A percentile compares a stretch with the other conserved stretches of the same genome.
These are phyloP conservation scores for Cyclina sinensis DNA, from an alignment of 1,140 invertebrate species.

Conservation along the genomic window DNA sequence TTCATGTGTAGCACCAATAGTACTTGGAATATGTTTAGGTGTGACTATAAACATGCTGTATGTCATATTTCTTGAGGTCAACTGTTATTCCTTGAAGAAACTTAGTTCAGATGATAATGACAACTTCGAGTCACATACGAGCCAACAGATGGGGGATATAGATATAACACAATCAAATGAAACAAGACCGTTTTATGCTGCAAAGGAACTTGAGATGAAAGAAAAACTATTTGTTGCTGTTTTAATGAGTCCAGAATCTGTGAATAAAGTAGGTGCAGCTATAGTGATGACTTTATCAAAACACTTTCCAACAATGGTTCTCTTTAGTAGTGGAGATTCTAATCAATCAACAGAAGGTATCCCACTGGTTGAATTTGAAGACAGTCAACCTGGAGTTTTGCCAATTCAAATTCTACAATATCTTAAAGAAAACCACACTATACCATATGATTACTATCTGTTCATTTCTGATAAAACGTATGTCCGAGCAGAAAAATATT, in stretches of 20 bases:
- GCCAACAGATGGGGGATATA: constrained; percentile 56
- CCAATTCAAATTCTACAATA: constrained; percentile 93
- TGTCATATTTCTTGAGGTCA: constrained; percentile 81
- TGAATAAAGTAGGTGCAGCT: constrained; percentile 91
- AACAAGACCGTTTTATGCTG: constrained; percentile 94
- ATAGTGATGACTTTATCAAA: constrained; percentile 93
- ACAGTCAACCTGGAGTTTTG: constrained; percentile 81
- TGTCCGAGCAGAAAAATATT: constrained; percentile 92
- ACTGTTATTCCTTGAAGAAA: constrained; percentile 70
- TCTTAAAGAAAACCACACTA: constrained; percentile 94
- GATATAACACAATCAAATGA: constrained; percentile 74
- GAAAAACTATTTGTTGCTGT: constrained; percentile 95
- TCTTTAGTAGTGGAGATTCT: constrained; percentile 91
- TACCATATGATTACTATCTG: constrained; percentile 96
- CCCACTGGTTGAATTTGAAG: constrained; percentile 84
- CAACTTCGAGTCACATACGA: constrained; percentile 61
- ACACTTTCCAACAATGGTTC: constrained; percentile 93
- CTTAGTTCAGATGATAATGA: not conserved
- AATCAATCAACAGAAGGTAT: constrained; percentile 72
- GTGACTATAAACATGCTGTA: constrained; percentile 82
- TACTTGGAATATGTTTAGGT: constrained; percentile 81
- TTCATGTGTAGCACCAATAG: constrained; percentile 67
- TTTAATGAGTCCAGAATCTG: constrained; percentile 91
- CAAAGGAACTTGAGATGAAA: constrained; percentile 95
- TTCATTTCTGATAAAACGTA: constrained; percentile 94